phyloP scores from a whole-genome alignment of 2,113 vertebrate genomes.

The Bujurquina vittata region DNA sequence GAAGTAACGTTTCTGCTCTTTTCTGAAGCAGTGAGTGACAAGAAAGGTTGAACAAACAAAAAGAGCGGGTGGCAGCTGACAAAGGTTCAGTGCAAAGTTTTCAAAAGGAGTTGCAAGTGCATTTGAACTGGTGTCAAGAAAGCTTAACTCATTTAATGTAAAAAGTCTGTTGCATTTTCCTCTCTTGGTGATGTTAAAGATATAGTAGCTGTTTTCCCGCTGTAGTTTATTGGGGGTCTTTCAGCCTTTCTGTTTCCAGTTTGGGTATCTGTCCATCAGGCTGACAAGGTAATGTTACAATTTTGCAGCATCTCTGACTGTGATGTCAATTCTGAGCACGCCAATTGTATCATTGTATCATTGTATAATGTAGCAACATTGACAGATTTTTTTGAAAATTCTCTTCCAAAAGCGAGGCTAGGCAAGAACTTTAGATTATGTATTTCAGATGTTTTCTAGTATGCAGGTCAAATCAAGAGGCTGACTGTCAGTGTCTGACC shows the following conservation, averaged over 20 bases:
- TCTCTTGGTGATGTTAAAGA: background rate
- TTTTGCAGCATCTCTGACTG: background rate
- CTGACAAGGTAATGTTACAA: background rate
- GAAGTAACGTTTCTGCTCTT: conserved; percentile 10
- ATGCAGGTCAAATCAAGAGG: background rate
- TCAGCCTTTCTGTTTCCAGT: background rate
- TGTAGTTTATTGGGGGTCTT: background rate
- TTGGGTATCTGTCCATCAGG: background rate
- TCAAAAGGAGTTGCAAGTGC: background rate
- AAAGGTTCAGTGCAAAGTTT: conserved; percentile 10
- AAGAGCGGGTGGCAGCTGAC: conserved; percentile 19
- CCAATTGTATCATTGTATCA: too few relatives aligned
- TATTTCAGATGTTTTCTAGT: background rate
- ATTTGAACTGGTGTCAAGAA: conserved; percentile 11
- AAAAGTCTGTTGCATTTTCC: background rate
- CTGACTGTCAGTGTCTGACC: background rate
- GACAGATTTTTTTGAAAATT: background rate
- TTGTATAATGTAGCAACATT: background rate
- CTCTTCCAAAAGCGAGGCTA: background rate
- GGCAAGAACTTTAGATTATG: background rate
- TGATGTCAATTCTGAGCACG: background rate
- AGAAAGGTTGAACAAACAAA: conserved; percentile 36
- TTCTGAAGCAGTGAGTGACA: conserved; percentile 12
- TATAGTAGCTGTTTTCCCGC: background rate
- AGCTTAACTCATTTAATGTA: background rate